Conservation (phyloP, 2,888 invertebrate genomes). For the Patella ulyssiponensis region DNA sequence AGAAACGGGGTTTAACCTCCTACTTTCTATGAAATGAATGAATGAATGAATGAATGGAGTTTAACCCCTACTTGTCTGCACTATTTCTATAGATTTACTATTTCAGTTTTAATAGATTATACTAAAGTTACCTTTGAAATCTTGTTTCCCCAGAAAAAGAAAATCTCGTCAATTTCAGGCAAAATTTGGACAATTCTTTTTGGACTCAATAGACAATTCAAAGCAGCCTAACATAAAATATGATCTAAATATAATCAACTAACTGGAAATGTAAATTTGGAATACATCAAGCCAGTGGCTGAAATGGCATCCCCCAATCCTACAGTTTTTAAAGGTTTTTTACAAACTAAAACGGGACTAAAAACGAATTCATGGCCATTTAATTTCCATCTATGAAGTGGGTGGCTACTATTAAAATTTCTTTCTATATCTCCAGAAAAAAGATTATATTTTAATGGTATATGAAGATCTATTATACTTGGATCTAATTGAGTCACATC, state of each 20-base stretch:
- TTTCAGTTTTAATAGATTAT: no score
- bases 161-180: no score
- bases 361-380: conserved; percentile 72
- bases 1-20: no score
- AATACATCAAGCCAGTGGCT: conserved; percentile 72
- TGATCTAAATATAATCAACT: background rate
- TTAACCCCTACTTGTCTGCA: no score
- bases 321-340: conserved; percentile 72
- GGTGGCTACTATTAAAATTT: conserved; percentile 59
- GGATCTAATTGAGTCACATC: conserved; percentile 56
- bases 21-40: no score
- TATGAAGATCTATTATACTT: conserved; percentile 69
- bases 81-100: no score
- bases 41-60: no score
- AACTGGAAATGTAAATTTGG: conserved; percentile 49
- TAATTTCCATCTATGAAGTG: conserved; percentile 71
- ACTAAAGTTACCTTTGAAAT: no score
- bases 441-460: conserved; percentile 67
- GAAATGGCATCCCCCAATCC: conserved; percentile 74
- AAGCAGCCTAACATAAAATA: no score
- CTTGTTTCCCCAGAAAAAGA: no score
- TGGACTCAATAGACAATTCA: no score
- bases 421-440: conserved; percentile 51
- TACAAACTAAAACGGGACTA: conserved; percentile 74
- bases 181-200: no score